A percentile compares a stretch with the other conserved stretches of the same genome.
phyloP scores from a whole-genome alignment of 53 echinoderm and acorn worm species.

The Holothuria leucospilota region DNA sequence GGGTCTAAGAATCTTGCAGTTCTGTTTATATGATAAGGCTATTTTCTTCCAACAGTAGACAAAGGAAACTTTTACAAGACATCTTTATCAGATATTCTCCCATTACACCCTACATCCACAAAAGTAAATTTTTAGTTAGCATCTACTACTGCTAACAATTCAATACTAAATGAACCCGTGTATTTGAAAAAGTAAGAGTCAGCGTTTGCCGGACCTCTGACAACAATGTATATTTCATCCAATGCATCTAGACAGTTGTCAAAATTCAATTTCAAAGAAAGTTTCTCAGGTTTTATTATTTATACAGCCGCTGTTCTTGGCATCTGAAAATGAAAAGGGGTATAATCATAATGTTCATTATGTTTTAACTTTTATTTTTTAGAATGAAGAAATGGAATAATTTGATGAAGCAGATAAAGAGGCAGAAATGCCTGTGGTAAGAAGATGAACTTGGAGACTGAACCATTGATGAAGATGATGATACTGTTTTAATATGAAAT shows the following conservation, averaged over 20 bases:
- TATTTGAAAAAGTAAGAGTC: conserved; percentile 49
- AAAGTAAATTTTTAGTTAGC: conserved; percentile 45
- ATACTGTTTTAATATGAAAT: too few species aligned
- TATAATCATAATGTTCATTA: too few species aligned
- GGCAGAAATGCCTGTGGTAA: too few species aligned
- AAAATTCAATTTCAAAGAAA: conserved; percentile 38
- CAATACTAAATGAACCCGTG: conserved; percentile 33
- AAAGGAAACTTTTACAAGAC: conserved; percentile 13
- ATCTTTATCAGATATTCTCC: conserved; percentile 35
- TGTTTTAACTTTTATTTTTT: too few species aligned
- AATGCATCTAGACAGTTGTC: conserved; percentile 53
- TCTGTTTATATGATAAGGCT: too few species aligned
- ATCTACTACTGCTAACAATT: conserved; percentile 42
- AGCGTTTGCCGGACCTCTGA: conserved; percentile 31
- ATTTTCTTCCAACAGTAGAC: too few species aligned
- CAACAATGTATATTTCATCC: conserved; percentile 39
- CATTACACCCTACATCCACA: conserved; percentile 49
- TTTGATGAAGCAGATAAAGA: too few species aligned
- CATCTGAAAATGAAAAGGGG: background rate
- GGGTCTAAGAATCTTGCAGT: too few species aligned
- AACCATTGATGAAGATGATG: too few species aligned
- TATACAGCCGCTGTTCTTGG: background rate
- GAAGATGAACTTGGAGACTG: too few species aligned
- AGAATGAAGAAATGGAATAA: too few species aligned
- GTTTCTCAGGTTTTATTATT: background rate